A percentile compares a stretch with the other conserved stretches of the same genome.
Evolutionary conservation across 1,140 invertebrate genomes (phyloP).

Genomic region (Caenorhabditis brenneri): DNA sequence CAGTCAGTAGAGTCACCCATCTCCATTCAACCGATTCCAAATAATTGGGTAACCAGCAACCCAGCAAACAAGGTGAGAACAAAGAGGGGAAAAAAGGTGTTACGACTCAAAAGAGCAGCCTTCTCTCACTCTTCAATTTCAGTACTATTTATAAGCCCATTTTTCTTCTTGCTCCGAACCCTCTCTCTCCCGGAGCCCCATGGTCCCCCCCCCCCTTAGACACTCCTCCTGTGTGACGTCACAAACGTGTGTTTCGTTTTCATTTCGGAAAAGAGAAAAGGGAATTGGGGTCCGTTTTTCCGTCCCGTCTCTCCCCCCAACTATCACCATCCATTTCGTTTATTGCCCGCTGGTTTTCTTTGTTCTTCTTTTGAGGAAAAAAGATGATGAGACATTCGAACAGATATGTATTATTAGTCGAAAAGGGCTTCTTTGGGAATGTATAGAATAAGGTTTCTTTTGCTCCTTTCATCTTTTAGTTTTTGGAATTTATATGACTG

Average conservation of each 20-base stretch:
- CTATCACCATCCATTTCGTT: slow-evolving; percentile 16
- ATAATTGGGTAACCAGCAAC: no score
- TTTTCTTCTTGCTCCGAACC: neutral
- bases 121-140: neutral
- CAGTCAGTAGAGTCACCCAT: no score
- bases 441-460: neutral
- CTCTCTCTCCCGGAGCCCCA: neutral
- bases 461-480: no score
- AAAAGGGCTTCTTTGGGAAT: no score
- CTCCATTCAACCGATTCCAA: no score
- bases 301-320: neutral
- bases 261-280: neutral
- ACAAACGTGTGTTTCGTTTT: slow-evolving; percentile 20
- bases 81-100: neutral
- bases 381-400: neutral
- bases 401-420: neutral
- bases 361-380: neutral
- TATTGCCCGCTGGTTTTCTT: slow-evolving; percentile 4
- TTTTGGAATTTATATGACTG: no score
- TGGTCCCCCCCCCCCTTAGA: no score
- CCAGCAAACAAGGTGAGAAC: neutral
- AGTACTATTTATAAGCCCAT: neutral
- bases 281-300: neutral
- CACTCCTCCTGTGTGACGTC: neutral
- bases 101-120: neutral